Evolutionary conservation across 2,797 vertebrate genomes (phyloP).

Genomic region (Argyrosomus regius): DNA sequence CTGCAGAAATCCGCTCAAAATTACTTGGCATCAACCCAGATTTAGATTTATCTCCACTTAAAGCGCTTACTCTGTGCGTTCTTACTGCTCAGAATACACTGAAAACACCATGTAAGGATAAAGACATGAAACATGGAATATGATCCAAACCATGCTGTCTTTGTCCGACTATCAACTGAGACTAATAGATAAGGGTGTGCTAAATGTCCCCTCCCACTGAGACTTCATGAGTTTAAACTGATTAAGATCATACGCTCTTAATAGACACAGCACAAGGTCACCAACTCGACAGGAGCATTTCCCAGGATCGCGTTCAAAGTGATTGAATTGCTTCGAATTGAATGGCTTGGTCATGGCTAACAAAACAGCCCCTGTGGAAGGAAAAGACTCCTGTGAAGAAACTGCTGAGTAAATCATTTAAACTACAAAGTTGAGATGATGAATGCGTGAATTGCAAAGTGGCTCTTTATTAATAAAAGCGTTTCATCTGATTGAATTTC

Average conservation of each 20-base stretch:
- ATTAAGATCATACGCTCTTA: conserved; percentile 67
- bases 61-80: neutral
- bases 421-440: conserved; percentile 25
- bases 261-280: conserved; percentile 35
- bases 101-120: neutral
- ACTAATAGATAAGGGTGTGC: conserved; percentile 25
- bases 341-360: conserved; percentile 37
- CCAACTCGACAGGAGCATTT: conserved; percentile 33
- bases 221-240: conserved; percentile 32
- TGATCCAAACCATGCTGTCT: conserved; percentile 13
- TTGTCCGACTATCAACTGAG: conserved; percentile 1
- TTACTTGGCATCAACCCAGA: neutral
- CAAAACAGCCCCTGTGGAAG: conserved; percentile 44
- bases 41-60: conserved; percentile 1
- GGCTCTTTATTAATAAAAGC: neutral
- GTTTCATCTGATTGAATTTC: conserved; percentile 42
- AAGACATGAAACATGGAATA: neutral
- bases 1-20: neutral
- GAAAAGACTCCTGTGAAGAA: conserved; percentile 35
- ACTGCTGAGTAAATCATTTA: conserved; percentile 34
- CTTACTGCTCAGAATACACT: neutral
- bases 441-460: neutral
- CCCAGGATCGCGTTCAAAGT: conserved; percentile 53
- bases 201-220: neutral
- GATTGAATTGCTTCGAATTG: conserved; percentile 61